phyloP scores from a whole-genome alignment of 2,113 vertebrate genomes.

The Oreocharis arfaki region DNA sequence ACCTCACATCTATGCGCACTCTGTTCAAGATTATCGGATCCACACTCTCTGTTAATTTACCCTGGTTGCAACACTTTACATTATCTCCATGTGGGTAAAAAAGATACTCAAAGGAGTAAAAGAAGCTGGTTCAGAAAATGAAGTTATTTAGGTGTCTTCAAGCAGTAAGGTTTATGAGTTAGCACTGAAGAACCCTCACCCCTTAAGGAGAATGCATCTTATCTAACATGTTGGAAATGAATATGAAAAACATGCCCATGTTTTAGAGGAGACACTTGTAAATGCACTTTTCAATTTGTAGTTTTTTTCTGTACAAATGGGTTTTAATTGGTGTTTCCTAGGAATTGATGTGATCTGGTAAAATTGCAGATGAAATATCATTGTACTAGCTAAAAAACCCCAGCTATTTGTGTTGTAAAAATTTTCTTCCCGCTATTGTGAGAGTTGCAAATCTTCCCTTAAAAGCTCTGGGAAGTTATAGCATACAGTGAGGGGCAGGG shows the following conservation, averaged over 20 bases:
- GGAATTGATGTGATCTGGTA: background rate
- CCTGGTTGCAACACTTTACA: background rate
- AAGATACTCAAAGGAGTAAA: background rate
- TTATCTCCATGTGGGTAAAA: background rate
- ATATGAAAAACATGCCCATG: background rate
- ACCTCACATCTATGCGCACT: background rate
- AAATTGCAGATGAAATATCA: background rate
- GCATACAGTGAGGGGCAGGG: no score
- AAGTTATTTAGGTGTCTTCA: background rate
- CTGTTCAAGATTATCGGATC: background rate
- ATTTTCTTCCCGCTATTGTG: background rate
- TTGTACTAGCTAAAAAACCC: background rate
- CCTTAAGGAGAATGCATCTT: background rate
- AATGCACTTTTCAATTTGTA: background rate
- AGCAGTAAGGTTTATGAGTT: background rate
- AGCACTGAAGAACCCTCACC: background rate
- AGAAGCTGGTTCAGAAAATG: background rate
- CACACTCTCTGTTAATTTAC: background rate
- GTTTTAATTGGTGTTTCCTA: background rate
- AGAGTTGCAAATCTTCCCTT: constrained; percentile 10
- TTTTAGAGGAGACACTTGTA: background rate
- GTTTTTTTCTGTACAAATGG: background rate
- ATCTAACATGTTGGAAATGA: background rate
- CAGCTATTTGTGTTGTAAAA: background rate
- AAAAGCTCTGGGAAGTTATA: background rate